Percentiles rank a stretch among this genome's conserved stretches.
phyloP scores from a whole-genome alignment of 23 tunicate species.

The Corella eumyota region DNA sequence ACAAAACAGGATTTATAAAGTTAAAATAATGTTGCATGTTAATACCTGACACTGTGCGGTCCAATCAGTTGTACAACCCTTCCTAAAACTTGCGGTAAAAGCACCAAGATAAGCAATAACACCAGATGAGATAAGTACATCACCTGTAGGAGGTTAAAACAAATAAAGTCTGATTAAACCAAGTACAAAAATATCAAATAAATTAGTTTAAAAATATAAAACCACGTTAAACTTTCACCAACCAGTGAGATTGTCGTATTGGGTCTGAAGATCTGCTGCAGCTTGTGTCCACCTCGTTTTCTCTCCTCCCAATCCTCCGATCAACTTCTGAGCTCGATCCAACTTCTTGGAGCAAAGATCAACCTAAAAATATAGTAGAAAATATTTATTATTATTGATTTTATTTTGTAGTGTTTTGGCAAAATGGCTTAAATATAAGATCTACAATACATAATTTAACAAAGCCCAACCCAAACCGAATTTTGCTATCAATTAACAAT shows the following conservation, averaged over 20 bases:
- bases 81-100: slow-evolving; percentile 89
- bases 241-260: slow-evolving; percentile 95
- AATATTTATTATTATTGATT: no score
- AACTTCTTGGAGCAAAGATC: slow-evolving; percentile 96
- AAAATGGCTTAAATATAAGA: no score
- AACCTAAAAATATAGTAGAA: slow-evolving; percentile 36
- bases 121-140: slow-evolving; percentile 93
- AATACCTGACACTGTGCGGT: slow-evolving; percentile 59
- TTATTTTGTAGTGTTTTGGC: no score
- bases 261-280: slow-evolving; percentile 64
- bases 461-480: no score
- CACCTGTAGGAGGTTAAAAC: slow-evolving; percentile 65
- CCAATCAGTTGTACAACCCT: slow-evolving; percentile 77
- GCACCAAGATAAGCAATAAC: slow-evolving; percentile 98
- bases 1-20: no score
- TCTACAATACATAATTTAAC: no score
- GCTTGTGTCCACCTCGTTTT: slow-evolving; percentile 98
- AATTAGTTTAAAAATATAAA: not conserved
- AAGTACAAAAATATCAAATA: not conserved
- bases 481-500: no score
- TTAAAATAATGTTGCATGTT: no score
- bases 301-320: slow-evolving; percentile 98
- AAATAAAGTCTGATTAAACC: no score
- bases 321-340: slow-evolving; percentile 92
- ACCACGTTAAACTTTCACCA: no score